Conservation (phyloP, 2,113 vertebrate species). For the Peromyscus polionotus region DNA sequence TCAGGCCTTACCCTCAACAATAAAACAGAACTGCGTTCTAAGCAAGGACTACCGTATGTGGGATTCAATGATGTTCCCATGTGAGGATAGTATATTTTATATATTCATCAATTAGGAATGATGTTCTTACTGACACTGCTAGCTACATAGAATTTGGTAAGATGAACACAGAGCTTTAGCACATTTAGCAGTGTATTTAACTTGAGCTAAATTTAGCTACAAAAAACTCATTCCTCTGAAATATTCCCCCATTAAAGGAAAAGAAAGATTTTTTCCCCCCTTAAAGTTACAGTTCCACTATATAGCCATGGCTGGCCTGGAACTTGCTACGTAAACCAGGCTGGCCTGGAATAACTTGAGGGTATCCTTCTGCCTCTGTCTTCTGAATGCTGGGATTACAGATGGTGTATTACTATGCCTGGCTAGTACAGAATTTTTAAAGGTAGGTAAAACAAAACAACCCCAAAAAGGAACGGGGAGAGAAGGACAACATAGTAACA, state of each 20-base stretch:
- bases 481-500: background rate
- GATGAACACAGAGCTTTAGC: constrained; percentile 37
- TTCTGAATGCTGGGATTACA: background rate
- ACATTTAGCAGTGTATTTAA: constrained; percentile 52
- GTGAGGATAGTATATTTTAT: constrained; percentile 19
- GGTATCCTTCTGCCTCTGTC: background rate
- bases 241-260: constrained; percentile 13
- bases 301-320: background rate
- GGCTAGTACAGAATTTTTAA: constrained; percentile 31
- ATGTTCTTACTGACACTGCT: constrained; percentile 36
- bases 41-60: background rate
- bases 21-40: constrained; percentile 24
- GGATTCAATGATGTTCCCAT: constrained; percentile 25
- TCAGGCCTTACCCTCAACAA: background rate
- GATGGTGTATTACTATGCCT: background rate
- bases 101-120: constrained; percentile 40
- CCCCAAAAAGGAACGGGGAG: background rate
- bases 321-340: background rate
- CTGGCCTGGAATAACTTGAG: background rate
- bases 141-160: constrained; percentile 50
- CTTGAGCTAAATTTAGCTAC: constrained; percentile 24
- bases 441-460: constrained; percentile 7
- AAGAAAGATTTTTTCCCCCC: background rate
- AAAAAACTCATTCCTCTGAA: background rate
- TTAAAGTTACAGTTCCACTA: background rate